Evolutionary conservation across 2,113 vertebrate genomes (phyloP), one percentile per base, ranked within the genome.

Genomic region (Rhagologus leucostigma): DNA sequence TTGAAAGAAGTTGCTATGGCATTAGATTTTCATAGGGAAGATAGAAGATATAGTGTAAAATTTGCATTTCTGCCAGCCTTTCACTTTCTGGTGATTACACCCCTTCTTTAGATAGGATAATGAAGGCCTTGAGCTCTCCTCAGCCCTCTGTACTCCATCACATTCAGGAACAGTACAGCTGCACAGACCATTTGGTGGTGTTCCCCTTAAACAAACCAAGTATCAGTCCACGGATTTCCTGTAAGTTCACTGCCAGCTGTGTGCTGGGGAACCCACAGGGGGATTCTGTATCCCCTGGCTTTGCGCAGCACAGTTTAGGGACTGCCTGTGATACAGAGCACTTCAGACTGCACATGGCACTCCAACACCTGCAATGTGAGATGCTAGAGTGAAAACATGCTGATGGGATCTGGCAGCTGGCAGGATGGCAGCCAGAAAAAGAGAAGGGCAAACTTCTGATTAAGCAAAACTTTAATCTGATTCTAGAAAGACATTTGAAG

Each of bases 1-100:
- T 65, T 97, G 93, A 95, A 96, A 95, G 49, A 95, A 97, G 35
- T 93, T 78, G 71, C 53, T 95, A 35, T 96, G 95, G 87, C 92
- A 96, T 95, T 92, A 95, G 90, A 96, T 96, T 92, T 97, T 96
- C 74, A 93, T 71, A 90, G 53, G 39, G 75, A 96, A 97, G 94
- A 89, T 14, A 46, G 90, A 95, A 96, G 89, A 95, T 75, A 67
- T 37, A 92, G 82, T 73, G 55, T 93, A 91, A 92, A 97, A 96
- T 96, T 84, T 90, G 23, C 47, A 78, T 93, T 92, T 95, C 93
- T 96, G 59, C 84, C 96, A 53, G 76, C 67, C 59, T 93, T 85
- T 97, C 46, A 89, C 90, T 73, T 97, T 87, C 75, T 92, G 67
- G 60, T 12, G 9, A 79, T 71, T 90, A 68, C 50, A 57, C 33